These are phyloP conservation scores for Hypotaenidia philippensis DNA, from an alignment of 2,797 vertebrate species.

Conservation along the genomic window DNA sequence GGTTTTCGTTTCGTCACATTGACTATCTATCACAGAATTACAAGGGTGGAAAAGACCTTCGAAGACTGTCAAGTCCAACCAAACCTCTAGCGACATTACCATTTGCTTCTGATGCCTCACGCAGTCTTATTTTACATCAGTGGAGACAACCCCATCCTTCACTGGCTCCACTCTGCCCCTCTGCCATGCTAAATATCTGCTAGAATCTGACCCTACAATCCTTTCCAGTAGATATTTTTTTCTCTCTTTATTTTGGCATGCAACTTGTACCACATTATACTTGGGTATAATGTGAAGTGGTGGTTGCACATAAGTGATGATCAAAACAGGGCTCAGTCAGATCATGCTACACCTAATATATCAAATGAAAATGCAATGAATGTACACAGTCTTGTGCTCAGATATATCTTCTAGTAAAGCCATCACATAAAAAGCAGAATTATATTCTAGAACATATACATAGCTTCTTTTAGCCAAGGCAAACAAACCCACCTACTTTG, in stretches of 20 bases:
- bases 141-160: background rate
- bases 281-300: accelerated
- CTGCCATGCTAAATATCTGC: background rate
- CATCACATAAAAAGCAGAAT: background rate
- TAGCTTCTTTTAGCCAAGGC: background rate
- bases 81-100: too few species aligned
- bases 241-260: background rate
- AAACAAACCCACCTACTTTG: background rate
- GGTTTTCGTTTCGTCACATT: too few species aligned
- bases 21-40: too few species aligned
- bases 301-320: background rate
- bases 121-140: background rate
- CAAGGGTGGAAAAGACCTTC: too few species aligned
- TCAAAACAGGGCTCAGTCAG: background rate
- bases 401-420: background rate
- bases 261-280: background rate
- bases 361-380: background rate
- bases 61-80: too few species aligned
- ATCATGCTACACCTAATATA: background rate
- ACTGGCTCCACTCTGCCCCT: background rate
- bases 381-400: background rate
- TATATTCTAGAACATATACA: background rate
- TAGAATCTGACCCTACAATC: background rate
- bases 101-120: background rate
- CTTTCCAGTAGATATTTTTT: background rate